phyloP scores from a whole-genome alignment of 2,888 invertebrate genomes.

The Zhengitettix transpicula region DNA sequence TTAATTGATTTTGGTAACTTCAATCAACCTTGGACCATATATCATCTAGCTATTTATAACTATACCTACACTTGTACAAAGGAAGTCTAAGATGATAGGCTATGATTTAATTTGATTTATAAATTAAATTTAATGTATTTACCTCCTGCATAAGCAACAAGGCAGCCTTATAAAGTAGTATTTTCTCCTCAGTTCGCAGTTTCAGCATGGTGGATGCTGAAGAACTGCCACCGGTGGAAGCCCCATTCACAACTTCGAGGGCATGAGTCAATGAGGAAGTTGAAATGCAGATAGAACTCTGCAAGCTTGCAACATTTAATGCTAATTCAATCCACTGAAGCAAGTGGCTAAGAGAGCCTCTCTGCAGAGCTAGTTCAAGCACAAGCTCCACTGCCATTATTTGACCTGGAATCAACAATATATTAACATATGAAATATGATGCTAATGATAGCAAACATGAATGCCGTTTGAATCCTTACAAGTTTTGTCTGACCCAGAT shows the following conservation, averaged over 20 bases:
- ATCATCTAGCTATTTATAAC: too few relatives aligned
- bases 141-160: slow-evolving; percentile 34
- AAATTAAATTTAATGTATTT: neutral
- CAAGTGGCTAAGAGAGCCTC: slow-evolving; percentile 39
- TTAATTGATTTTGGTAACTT: too few relatives aligned
- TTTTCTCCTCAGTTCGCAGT: neutral
- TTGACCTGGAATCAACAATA: slow-evolving; percentile 19
- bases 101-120: too few relatives aligned
- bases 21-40: too few relatives aligned
- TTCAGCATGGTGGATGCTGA: neutral
- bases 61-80: too few relatives aligned
- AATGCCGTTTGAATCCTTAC: slow-evolving; percentile 12
- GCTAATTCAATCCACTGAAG: slow-evolving; percentile 47
- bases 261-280: slow-evolving; percentile 8
- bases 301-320: slow-evolving; percentile 19
- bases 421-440: neutral
- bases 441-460: neutral
- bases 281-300: neutral
- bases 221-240: slow-evolving; percentile 3
- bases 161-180: slow-evolving; percentile 34
- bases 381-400: slow-evolving; percentile 33
- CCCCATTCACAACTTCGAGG: slow-evolving; percentile 11
- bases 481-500: slow-evolving; percentile 30
- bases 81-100: too few relatives aligned
- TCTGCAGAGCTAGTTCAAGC: slow-evolving; percentile 36